Evolutionary conservation across 2,888 invertebrate species (phyloP).

Genomic region (Microdon myrmicae): DNA sequence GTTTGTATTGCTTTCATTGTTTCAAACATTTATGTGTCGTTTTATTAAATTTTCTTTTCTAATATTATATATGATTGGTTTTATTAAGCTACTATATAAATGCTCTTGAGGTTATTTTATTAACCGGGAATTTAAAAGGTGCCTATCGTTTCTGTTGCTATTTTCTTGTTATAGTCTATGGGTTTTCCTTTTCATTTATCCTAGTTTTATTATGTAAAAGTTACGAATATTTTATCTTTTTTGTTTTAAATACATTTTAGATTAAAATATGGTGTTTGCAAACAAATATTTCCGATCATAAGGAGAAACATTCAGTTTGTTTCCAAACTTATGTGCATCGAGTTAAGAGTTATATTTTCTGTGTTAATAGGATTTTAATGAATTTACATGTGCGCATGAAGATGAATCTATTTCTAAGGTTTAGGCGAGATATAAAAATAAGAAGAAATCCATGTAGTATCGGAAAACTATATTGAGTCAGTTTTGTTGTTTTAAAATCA

Average conservation of each 20-base stretch:
- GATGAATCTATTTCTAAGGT: neutral
- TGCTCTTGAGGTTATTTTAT: slow-evolving; percentile 22
- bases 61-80: slow-evolving; percentile 17
- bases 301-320: too few relatives aligned
- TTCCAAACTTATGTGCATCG: neutral
- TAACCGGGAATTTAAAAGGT: slow-evolving; percentile 25
- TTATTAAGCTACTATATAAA: slow-evolving; percentile 7
- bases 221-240: slow-evolving; percentile 15
- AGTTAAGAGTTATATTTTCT: neutral
- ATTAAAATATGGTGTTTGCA: slow-evolving; percentile 16
- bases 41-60: slow-evolving; percentile 19
- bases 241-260: slow-evolving; percentile 13
- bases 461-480: too few relatives aligned
- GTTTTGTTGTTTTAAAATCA: too few relatives aligned
- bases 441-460: too few relatives aligned
- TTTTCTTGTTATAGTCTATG: slow-evolving; percentile 8
- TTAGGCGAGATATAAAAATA: neutral
- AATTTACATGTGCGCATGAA: neutral
- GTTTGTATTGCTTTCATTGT: slow-evolving; percentile 27
- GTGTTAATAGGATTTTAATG: too few relatives aligned
- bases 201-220: slow-evolving; percentile 28
- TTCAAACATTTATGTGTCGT: slow-evolving; percentile 10
- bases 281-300: too few relatives aligned
- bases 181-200: slow-evolving; percentile 5
- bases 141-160: slow-evolving; percentile 13